phyloP scores from a whole-genome alignment of 30 jellyfish, hydroid and myxozoan species.

The Hydractinia symbiolongicarpus region DNA sequence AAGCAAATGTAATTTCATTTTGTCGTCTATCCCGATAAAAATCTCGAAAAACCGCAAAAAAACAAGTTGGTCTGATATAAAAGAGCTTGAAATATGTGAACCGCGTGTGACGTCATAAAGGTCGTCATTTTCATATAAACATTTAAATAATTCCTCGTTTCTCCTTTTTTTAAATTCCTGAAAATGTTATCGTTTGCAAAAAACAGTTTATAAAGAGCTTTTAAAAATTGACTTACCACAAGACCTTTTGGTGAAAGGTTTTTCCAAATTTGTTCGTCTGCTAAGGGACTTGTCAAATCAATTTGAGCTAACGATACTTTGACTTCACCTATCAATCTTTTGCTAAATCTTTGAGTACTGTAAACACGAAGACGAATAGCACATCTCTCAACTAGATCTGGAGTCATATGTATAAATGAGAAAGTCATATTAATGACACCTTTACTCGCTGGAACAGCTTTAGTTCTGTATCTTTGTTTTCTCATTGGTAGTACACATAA shows the following conservation, averaged over 20 bases:
- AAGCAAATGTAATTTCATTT: too few species aligned
- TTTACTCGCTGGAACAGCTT: conserved; percentile 46
- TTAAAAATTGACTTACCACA: conserved; percentile 56
- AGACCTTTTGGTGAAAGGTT: conserved; percentile 65
- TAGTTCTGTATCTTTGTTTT: conserved; percentile 55
- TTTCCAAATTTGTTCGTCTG: conserved; percentile 83
- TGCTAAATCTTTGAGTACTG: conserved; percentile 51
- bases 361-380: conserved; percentile 69
- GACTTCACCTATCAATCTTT: conserved; percentile 63
- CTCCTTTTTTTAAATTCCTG: background rate
- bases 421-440: conserved; percentile 68
- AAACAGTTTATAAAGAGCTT: too few species aligned
- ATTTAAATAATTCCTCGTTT: background rate
- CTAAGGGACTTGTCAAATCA: conserved; percentile 65
- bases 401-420: conserved; percentile 43
- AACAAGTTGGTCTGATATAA: too few species aligned
- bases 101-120: too few species aligned
- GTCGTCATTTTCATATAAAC: background rate
- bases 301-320: conserved; percentile 53
- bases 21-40: too few species aligned
- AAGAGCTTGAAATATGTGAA: too few species aligned
- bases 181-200: too few species aligned
- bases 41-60: too few species aligned
- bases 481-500: conserved; percentile 62
- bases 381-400: conserved; percentile 50